These are phyloP conservation scores for Microctonus aethiopoides DNA, from an alignment of 2,888 invertebrate genomes.

Conservation along the genomic window DNA sequence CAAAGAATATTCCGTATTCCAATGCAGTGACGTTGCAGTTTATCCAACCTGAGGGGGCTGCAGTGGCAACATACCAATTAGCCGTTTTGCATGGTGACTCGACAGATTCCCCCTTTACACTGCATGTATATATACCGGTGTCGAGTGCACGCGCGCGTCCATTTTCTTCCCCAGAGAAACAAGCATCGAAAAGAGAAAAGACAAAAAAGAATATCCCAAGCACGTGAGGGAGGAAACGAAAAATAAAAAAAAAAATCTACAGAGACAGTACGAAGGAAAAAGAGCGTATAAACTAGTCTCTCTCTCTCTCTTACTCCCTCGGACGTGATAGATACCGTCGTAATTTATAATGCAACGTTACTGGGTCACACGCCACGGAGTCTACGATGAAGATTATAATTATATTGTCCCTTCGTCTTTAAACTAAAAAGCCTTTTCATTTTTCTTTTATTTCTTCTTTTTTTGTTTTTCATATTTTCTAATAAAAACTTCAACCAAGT, in stretches of 20 bases:
- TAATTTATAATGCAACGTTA: constrained; percentile 39
- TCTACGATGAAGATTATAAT: constrained; percentile 21
- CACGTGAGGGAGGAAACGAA: constrained; percentile 4
- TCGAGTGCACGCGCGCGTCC: constrained; percentile 23
- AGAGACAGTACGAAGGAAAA: background rate
- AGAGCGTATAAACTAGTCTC: background rate
- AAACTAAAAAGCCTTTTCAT: background rate
- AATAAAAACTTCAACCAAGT: background rate
- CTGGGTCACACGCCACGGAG: constrained; percentile 31
- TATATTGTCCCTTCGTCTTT: background rate
- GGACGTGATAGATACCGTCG: constrained; percentile 39
- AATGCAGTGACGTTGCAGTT: constrained; percentile 47
- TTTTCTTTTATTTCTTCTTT: background rate
- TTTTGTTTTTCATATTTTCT: background rate
- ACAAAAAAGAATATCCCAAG: background rate
- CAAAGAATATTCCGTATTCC: constrained; percentile 54
- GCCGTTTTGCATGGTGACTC: constrained; percentile 51
- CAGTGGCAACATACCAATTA: constrained; percentile 58
- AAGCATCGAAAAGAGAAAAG: constrained; percentile 1
- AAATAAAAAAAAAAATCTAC: constrained; percentile 11
- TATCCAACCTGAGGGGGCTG: constrained; percentile 46
- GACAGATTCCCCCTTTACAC: constrained; percentile 8
- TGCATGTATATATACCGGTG: constrained; percentile 4
- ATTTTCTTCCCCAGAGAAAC: constrained; percentile 31
- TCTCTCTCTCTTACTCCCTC: constrained; percentile 24